Base-by-base conservation (phyloP, 2,888 invertebrate species). In the Leucophenga montana region DNA sequence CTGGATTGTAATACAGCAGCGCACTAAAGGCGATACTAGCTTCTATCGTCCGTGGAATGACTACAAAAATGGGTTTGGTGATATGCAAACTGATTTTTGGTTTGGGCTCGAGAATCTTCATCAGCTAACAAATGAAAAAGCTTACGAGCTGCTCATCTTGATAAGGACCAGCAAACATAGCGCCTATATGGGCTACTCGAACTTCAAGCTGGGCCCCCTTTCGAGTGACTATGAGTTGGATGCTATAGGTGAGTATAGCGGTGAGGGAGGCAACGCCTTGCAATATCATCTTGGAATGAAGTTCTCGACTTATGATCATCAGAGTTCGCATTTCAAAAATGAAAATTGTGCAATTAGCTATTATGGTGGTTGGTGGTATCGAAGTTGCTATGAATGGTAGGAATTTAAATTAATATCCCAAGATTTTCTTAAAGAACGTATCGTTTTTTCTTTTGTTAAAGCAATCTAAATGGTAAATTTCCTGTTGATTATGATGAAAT, bases 11-110 rank as follows among this genome's bases (percentile, higher is more conserved):
- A 33, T 77, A 13, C 14, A 76, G n/a, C 67, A 69, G 0, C 72
- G 78, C 0, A 65, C 62, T 14, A 77, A 75, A n/a, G 75, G 79
- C 3, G 75, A 75, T 56, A 72, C 68, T 9, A 48, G 71, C 20
- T 78, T 78, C 2, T 62, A 46, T 66, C 73, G 78, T 0, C 54
- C 56, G 6, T 78, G 79, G 74, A 66, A 44, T 6, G 68, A 61
- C 2, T 78, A 78, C 18, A 72, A 73, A 14, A 62, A 66, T 1
- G 77, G 77, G 0, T 78, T 78, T 6, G 77, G 76, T 0, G 67
- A 67, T 20, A 11, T 77, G 6, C 64, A 75, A 14, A 70, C 70
- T 0, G 74, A 78, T 18, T 73, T 74, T 27, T 78, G 77, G n/a
- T 6, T 74, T 18, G 79, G 77, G 0, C 50, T 78, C 9, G 74